Base-by-base conservation (phyloP, 2,113 vertebrate species). In the Parotia lawesii region DNA sequence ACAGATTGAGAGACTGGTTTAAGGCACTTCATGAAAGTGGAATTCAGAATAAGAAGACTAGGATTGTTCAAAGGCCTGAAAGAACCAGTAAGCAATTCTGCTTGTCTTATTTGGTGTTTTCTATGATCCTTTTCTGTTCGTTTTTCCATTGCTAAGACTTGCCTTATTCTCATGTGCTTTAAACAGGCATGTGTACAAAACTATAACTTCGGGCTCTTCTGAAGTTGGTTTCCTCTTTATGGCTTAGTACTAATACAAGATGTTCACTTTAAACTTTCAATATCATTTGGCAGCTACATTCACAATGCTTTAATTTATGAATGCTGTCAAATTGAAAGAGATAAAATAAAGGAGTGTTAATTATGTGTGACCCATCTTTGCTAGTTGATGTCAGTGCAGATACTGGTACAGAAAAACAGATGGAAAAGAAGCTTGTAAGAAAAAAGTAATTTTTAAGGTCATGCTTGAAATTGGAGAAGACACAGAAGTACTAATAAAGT, bases 1-100 rank as follows among this genome's bases (percentile, higher is more conserved):
- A 98, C 92, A 98, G 98, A 83, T 95, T 99, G 84, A 98, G 98
- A 94, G 99, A 99, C 85, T 99, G 99, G 99, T 99, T 99, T 98
- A 98, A 98, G 96, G 99, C 99, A 56, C 98, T 99, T 80, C 99
- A 99, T 27, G 99, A 99, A 97, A 98, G 98, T 14, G 97, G 99
- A 94, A 98, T 98, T 93, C 98, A 98, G 86, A 99, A 98, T 94
- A 99, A 98, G 97, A 98, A 98, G 96, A 95, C 97, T 12, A 99
- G 98, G 95, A 58, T 95, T 42, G 83, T 98, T 84, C 98, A 98
- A 94, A 98, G 98, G 83, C 98, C 98, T 23, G 98, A 99, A 94
- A 98, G 98, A 98, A 99, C 97, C 95, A 98, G 99, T 99, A 98
- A 98, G 99, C 75, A 37, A 82, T 71, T 96, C 62, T 95, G 5